phyloP scores from a whole-genome alignment of 2,888 invertebrate species.

The Coenonympha glycerion region DNA sequence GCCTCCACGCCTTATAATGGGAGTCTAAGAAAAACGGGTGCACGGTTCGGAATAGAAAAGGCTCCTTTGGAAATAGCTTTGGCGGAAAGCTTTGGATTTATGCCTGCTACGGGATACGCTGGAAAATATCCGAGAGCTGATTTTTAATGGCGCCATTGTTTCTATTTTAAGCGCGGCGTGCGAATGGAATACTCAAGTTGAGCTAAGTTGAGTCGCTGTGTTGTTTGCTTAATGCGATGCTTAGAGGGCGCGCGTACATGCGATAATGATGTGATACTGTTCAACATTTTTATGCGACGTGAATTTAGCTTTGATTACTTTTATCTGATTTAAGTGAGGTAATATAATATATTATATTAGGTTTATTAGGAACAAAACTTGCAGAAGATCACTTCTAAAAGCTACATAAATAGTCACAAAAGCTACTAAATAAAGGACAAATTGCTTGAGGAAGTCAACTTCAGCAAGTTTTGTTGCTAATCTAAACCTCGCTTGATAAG shows the following conservation, averaged over 20 bases:
- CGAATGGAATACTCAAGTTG: constrained; percentile 70
- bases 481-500: too few species aligned
- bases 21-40: constrained; percentile 75
- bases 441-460: too few species aligned
- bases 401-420: too few species aligned
- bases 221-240: constrained; percentile 45
- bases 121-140: constrained; percentile 73
- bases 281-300: constrained; percentile 13
- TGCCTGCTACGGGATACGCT: constrained; percentile 70
- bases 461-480: too few species aligned
- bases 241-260: constrained; percentile 32
- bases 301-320: constrained; percentile 5
- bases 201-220: constrained; percentile 36
- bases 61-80: constrained; percentile 75
- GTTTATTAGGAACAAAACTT: too few species aligned
- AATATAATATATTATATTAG: too few species aligned
- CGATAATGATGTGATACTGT: constrained; percentile 29
- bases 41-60: constrained; percentile 74
- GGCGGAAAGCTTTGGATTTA: constrained; percentile 75
- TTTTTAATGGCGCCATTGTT: constrained; percentile 75
- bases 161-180: constrained; percentile 73
- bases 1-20: constrained; percentile 66
- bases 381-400: too few species aligned
- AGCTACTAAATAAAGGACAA: too few species aligned
- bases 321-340: too few species aligned